A percentile compares a stretch with the other conserved stretches of the same genome.
Conservation (phyloP, 2,888 invertebrate species). For the Phasia obesa region DNA sequence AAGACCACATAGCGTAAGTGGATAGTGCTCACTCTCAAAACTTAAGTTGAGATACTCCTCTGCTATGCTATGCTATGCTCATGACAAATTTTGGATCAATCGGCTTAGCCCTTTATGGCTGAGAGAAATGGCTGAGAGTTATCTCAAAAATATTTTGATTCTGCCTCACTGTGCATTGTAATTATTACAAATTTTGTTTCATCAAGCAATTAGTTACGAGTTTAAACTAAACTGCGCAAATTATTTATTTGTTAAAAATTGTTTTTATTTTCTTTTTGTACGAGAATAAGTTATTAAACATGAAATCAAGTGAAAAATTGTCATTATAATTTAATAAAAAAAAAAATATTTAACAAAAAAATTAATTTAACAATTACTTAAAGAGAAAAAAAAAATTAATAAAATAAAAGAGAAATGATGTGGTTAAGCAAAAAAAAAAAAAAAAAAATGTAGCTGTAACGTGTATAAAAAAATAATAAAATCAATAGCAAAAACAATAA, state of each 20-base stretch:
- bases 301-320: slow-evolving; percentile 30
- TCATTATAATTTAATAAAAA: slow-evolving; percentile 19
- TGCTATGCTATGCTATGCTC: too few relatives aligned
- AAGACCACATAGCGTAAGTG: too few relatives aligned
- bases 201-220: too few relatives aligned
- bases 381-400: background rate
- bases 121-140: too few relatives aligned
- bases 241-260: slow-evolving; percentile 8
- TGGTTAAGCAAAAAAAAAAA: background rate
- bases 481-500: slow-evolving; percentile 13
- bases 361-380: slow-evolving; percentile 24
- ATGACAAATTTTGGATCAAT: too few relatives aligned
- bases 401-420: background rate
- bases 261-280: background rate
- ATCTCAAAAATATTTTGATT: too few relatives aligned
- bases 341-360: slow-evolving; percentile 7
- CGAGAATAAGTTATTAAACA: slow-evolving; percentile 35
- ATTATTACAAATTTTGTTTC: too few relatives aligned
- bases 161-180: too few relatives aligned
- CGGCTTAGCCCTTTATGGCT: too few relatives aligned
- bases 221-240: too few relatives aligned
- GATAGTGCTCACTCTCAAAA: too few relatives aligned
- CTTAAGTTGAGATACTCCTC: too few relatives aligned
- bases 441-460: slow-evolving; percentile 8
- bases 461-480: slow-evolving; percentile 9